Percentiles rank a stretch among this genome's conserved stretches.
Conservation (phyloP, 2,888 invertebrate genomes). For the Diaprepes abbreviatus region DNA sequence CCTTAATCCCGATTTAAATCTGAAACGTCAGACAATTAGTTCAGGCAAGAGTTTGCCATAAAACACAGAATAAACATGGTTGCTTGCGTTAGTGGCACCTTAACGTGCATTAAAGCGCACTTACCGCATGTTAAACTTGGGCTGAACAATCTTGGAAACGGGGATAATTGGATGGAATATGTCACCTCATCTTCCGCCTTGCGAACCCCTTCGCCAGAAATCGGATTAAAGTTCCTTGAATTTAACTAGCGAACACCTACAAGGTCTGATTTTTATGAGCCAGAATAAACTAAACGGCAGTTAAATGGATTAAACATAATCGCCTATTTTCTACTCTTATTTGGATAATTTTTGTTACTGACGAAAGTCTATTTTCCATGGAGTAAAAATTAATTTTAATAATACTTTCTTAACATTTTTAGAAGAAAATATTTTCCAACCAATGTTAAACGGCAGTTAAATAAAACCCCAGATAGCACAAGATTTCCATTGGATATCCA, state of each 20-base stretch:
- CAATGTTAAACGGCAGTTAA: too few relatives aligned
- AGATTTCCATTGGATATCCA: too few relatives aligned
- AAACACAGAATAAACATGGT: slow-evolving; percentile 15
- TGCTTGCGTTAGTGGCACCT: slow-evolving; percentile 10
- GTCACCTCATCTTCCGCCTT: slow-evolving; percentile 15
- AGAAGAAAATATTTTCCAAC: too few relatives aligned
- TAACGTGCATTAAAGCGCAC: slow-evolving; percentile 28
- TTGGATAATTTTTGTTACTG: too few relatives aligned
- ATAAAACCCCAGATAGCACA: too few relatives aligned
- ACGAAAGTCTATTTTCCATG: too few relatives aligned
- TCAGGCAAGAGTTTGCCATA: slow-evolving; percentile 1
- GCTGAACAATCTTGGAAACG: slow-evolving; percentile 38
- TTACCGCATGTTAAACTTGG: slow-evolving; percentile 35
- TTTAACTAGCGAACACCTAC: slow-evolving; percentile 18
- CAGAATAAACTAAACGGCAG: neutral
- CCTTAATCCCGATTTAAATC: neutral
- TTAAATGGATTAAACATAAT: neutral
- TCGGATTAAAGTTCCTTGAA: neutral
- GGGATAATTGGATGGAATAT: slow-evolving; percentile 36
- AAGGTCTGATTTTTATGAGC: neutral
- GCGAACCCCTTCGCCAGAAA: neutral
- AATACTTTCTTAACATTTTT: too few relatives aligned
- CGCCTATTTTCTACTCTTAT: neutral
- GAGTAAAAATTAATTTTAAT: too few relatives aligned
- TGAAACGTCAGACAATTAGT: neutral